Percentiles rank a stretch among this genome's conserved stretches.
phyloP scores from a whole-genome alignment of 2,888 invertebrate genomes.

The Plebejus argus region DNA sequence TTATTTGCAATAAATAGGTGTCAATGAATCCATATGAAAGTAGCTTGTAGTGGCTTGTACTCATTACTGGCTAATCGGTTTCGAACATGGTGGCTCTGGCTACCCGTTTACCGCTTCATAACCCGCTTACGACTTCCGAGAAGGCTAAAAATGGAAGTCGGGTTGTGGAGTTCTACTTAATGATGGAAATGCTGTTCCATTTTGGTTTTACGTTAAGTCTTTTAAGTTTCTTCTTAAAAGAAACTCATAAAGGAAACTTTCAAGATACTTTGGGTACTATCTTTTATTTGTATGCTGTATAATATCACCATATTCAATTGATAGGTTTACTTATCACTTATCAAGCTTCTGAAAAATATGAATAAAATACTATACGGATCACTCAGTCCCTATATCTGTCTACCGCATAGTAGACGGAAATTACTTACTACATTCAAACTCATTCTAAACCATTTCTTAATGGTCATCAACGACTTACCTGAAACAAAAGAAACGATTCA shows the following conservation, averaged over 20 bases:
- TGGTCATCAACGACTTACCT: conserved; percentile 4
- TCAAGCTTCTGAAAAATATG: too few species aligned
- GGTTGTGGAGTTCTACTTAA: conserved; percentile 10
- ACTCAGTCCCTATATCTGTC: too few species aligned
- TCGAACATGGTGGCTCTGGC: background rate
- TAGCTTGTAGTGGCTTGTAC: background rate
- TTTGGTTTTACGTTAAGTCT: background rate
- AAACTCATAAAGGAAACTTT: too few species aligned
- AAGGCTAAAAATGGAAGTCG: conserved; percentile 27
- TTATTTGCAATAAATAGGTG: background rate
- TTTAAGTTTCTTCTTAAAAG: too few species aligned
- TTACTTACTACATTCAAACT: background rate
- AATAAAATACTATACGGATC: too few species aligned
- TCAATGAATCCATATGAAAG: background rate
- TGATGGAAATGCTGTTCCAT: background rate
- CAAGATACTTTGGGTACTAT: background rate
- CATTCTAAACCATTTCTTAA: background rate
- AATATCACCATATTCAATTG: too few species aligned
- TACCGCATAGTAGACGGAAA: too few species aligned
- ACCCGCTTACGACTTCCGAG: conserved; percentile 28
- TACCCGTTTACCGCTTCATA: conserved; percentile 26
- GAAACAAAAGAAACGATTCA: conserved; percentile 4
- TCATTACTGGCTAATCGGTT: background rate
- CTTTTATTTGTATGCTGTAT: background rate
- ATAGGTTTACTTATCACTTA: too few species aligned